Percentiles rank a stretch among this genome's conserved stretches.
These are phyloP conservation scores for Drepanosiphum platanoidis DNA, from an alignment of 2,888 invertebrate genomes.

Conservation along the genomic window DNA sequence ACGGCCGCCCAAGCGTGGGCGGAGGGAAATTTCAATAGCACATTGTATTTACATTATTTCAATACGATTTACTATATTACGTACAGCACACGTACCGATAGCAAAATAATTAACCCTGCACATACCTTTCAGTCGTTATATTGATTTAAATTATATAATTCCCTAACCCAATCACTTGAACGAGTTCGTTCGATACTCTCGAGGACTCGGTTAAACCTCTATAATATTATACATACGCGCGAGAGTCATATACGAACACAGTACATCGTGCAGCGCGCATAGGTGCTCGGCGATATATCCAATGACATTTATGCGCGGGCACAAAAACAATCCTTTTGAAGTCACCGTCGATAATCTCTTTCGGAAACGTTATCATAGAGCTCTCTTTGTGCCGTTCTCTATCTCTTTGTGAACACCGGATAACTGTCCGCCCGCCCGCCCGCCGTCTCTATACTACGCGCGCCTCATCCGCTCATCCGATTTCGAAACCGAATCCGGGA, in stretches of 20 bases:
- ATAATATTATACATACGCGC: background rate
- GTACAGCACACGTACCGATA: too few species aligned
- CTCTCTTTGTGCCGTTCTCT: conserved; percentile 53
- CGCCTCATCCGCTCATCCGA: background rate
- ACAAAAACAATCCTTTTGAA: conserved; percentile 55
- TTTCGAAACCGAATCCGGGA: conserved; percentile 20
- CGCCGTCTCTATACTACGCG: background rate
- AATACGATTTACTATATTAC: too few species aligned
- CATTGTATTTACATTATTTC: too few species aligned
- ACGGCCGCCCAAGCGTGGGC: too few species aligned
- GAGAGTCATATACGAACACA: background rate
- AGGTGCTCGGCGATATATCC: too few species aligned
- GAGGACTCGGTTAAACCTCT: background rate
- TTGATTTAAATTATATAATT: too few species aligned
- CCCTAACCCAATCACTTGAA: background rate
- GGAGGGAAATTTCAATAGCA: too few species aligned
- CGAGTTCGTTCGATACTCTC: background rate
- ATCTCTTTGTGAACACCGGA: conserved; percentile 48
- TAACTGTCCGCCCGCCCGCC: background rate
- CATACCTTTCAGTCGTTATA: too few species aligned
- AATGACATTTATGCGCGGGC: background rate
- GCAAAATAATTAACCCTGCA: too few species aligned
- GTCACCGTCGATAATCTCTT: conserved; percentile 55
- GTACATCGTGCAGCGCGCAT: background rate
- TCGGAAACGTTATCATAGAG: conserved; percentile 51